Conservation (phyloP, 2,888 invertebrate species). For the Ormyrus labotus region DNA sequence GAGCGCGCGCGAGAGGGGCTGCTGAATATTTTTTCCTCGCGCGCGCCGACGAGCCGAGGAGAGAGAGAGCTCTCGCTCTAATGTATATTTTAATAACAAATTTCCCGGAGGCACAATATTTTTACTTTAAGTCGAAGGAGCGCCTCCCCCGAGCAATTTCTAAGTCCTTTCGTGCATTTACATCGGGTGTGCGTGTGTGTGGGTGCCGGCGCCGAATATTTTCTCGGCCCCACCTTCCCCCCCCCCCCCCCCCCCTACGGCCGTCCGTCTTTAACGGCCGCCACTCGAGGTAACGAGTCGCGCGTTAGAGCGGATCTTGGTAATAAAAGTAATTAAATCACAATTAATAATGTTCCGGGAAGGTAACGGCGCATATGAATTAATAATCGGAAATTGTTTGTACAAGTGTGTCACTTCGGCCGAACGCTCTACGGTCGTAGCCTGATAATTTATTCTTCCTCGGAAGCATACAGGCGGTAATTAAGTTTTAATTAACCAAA, state of each 20-base stretch:
- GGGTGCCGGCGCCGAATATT: constrained; percentile 17
- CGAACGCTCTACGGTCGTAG: constrained; percentile 10
- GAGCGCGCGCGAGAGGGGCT: constrained; percentile 46
- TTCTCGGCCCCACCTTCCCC: neutral
- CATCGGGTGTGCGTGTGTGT: neutral
- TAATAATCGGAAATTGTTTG: constrained; percentile 19
- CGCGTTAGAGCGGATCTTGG: too few species aligned
- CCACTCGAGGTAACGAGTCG: too few species aligned
- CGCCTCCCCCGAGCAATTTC: constrained; percentile 13
- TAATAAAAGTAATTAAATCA: too few species aligned
- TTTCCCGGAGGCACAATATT: constrained; percentile 59
- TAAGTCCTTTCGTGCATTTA: constrained; percentile 20
- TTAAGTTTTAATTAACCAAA: too few species aligned
- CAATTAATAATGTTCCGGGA: too few species aligned
- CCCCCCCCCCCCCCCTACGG: too few species aligned
- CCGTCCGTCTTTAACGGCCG: too few species aligned
- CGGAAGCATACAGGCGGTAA: neutral
- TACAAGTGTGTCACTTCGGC: constrained; percentile 10
- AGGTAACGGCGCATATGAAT: neutral
- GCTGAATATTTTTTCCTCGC: constrained; percentile 63
- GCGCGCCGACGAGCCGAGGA: too few species aligned
- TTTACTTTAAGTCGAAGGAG: constrained; percentile 40
- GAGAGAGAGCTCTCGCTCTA: constrained; percentile 50
- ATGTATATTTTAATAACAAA: constrained; percentile 67
- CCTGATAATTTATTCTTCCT: neutral